These are phyloP conservation scores for Sturnus vulgaris DNA, from an alignment of 2,113 vertebrate genomes.

Conservation along the genomic window DNA sequence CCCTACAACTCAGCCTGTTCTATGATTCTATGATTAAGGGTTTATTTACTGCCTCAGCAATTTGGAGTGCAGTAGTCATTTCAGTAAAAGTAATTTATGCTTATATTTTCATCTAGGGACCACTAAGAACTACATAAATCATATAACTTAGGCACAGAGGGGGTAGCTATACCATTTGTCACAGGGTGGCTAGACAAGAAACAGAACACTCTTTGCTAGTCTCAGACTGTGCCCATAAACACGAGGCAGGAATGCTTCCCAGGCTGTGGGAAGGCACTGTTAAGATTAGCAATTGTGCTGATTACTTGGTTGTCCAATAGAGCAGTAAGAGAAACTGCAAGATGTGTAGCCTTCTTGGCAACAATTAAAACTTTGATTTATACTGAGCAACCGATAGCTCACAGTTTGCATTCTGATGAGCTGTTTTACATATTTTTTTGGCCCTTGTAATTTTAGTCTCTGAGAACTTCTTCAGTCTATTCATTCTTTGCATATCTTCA, in stretches of 20 bases:
- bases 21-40: neutral
- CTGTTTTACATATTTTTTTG: slow-evolving; percentile 32
- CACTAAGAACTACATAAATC: neutral
- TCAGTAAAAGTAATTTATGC: neutral
- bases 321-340: neutral
- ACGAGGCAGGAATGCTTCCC: neutral
- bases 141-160: neutral
- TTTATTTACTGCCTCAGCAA: slow-evolving; percentile 9
- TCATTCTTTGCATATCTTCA: slow-evolving; percentile 1
- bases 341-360: neutral
- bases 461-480: slow-evolving; percentile 26
- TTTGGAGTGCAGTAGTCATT: neutral
- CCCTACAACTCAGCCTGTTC: neutral
- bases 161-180: neutral
- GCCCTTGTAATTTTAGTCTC: neutral
- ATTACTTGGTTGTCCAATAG: neutral
- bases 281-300: neutral
- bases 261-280: neutral
- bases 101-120: neutral
- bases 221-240: neutral
- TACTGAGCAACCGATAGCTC: slow-evolving; percentile 2
- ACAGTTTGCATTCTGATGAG: slow-evolving; percentile 39
- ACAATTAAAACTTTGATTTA: slow-evolving; percentile 29
- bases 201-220: neutral
- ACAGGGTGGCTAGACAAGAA: neutral